These are phyloP conservation scores for Macrotus californicus DNA, from an alignment of 2,113 vertebrate genomes.

Conservation along the genomic window DNA sequence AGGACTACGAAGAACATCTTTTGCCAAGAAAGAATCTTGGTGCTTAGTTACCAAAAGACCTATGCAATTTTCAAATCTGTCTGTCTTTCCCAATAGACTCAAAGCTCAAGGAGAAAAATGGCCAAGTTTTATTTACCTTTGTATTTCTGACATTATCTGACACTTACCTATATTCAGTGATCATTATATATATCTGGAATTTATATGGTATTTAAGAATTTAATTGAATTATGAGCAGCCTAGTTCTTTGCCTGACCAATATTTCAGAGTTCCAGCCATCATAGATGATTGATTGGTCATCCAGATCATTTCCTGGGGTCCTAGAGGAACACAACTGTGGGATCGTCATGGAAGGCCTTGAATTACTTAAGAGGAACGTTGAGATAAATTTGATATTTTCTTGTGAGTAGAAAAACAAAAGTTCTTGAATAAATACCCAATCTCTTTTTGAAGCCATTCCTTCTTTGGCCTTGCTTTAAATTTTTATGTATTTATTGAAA, in stretches of 20 bases:
- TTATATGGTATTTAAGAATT: not conserved
- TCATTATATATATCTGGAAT: not conserved
- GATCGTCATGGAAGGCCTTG: not conserved
- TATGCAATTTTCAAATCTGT: not conserved
- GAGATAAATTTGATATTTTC: not conserved
- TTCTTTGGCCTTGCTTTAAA: not conserved
- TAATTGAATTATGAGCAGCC: not conserved
- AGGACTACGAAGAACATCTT: not conserved
- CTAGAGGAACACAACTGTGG: not conserved
- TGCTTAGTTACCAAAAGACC: not conserved
- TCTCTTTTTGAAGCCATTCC: not conserved
- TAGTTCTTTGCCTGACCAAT: not conserved
- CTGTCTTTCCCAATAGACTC: not conserved
- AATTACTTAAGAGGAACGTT: not conserved
- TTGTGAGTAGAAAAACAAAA: not conserved
- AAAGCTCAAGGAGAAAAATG: not conserved
- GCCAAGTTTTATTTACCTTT: not conserved
- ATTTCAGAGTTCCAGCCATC: not conserved
- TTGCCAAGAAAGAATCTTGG: not conserved
- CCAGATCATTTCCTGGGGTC: not conserved
- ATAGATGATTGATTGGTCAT: not conserved
- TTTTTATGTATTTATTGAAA: not conserved
- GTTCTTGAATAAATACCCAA: not conserved
- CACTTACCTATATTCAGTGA: not conserved
- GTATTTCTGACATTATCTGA: not conserved